Conservation (phyloP, 2,113 vertebrate genomes). For the Chaenocephalus aceratus region DNA sequence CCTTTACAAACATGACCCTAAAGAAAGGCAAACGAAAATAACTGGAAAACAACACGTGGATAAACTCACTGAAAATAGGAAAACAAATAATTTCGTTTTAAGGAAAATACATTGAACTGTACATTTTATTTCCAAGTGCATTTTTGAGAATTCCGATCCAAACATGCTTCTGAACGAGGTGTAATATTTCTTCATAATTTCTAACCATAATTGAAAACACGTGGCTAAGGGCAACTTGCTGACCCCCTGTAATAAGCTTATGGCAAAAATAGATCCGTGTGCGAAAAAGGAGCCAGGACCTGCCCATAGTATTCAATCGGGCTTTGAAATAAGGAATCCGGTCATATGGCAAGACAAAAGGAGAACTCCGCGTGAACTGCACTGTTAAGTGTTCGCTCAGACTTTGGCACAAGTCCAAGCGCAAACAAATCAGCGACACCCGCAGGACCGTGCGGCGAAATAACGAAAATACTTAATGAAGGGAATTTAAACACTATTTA, state of each 20-base stretch:
- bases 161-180: neutral
- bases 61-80: neutral
- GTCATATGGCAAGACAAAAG: constrained; percentile 17
- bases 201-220: constrained; percentile 53
- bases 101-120: neutral
- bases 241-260: constrained; percentile 67
- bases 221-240: constrained; percentile 43
- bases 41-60: neutral
- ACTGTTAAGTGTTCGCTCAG: neutral
- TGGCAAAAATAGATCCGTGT: constrained; percentile 46
- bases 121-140: too few species aligned
- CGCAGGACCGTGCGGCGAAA: neutral
- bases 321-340: constrained; percentile 29
- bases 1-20: neutral
- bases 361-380: neutral
- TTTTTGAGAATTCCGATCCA: neutral
- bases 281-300: constrained; percentile 15
- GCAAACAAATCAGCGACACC: neutral
- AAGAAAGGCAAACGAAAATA: neutral
- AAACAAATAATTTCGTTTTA: neutral
- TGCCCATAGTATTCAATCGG: neutral
- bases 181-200: constrained; percentile 28
- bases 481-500: neutral
- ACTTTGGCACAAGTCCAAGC: neutral
- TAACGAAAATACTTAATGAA: too few species aligned